Evolutionary conservation across 2,113 vertebrate genomes (phyloP), one percentile per base, ranked within the genome.

Genomic region (Chaetops frenatus): DNA sequence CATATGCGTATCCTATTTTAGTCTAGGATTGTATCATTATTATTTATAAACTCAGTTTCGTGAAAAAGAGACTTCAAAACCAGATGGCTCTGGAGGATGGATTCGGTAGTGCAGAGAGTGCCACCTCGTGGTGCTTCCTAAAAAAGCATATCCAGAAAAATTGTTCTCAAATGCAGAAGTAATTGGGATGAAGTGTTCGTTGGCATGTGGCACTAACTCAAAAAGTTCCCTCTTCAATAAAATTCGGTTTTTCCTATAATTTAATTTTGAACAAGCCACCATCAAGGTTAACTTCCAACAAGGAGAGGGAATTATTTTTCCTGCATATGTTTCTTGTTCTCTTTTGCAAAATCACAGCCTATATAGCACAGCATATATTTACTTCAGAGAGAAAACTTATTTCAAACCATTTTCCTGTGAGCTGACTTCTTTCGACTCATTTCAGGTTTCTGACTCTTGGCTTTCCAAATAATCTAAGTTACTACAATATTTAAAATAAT

Each of bases 41-140:
- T 94, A 80, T 94, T 96, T 92, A 96, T 86, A 88, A 93, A 92
- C 44, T 80, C 33, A 19, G 28, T 78, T 94, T 64, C 48, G 35
- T n/a, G 40, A 77, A 90, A 67, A 91, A 73, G 35, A 57, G 40
- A 36, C 53, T 70, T 44, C 16, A 73, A 69, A 78, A 65, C 0
- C 86, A 90, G 88, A 93, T 36, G 64, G 82, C 56, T 54, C 83
- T 50, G 1, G 20, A 21, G 25, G 15, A 51, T 13, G 7, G 21
- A 66, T 25, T 79, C 64, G 9, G 48, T 29, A 94, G 90, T 36
- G 96, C 53, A 76, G 50, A 96, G 57, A 53, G 64, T 67, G 95
- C 95, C 96, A 97, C 64, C 96, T 94, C 67, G 54, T 83, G 92
- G 90, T 27, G 12, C 25, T 82, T 47, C 33, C 27, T 73, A 48